A percentile compares a stretch with the other conserved stretches of the same genome.
Evolutionary conservation across 1,140 invertebrate species (phyloP).

Genomic region (Ctenoplectra terminalis): DNA sequence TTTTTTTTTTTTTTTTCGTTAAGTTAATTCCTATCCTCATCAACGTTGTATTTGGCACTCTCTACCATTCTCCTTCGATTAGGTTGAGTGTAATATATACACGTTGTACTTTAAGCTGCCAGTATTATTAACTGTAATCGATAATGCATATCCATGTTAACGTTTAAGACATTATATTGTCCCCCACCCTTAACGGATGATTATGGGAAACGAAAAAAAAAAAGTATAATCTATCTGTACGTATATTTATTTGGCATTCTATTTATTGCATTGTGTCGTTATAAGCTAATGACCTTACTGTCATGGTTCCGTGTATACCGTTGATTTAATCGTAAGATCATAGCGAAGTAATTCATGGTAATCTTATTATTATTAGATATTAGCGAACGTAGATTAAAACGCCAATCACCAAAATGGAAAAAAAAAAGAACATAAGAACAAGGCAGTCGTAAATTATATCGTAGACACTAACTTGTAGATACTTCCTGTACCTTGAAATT

Average conservation of each 20-base stretch:
- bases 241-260: conserved; percentile 72
- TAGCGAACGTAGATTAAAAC: conserved; percentile 52
- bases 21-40: background rate
- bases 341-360: conserved; percentile 66
- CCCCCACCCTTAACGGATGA: conserved; percentile 50
- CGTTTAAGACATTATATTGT: conserved; percentile 71
- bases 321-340: conserved; percentile 71
- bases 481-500: conserved; percentile 80
- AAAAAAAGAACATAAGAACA: conserved; percentile 4
- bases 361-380: conserved; percentile 54
- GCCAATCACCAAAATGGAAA: conserved; percentile 22
- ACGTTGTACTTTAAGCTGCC: conserved; percentile 76
- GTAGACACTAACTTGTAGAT: conserved; percentile 77
- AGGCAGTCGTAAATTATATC: conserved; percentile 59
- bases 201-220: conserved; percentile 52
- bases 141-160: conserved; percentile 79
- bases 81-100: conserved; percentile 57
- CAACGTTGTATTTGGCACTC: conserved; percentile 40
- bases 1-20: too few relatives aligned
- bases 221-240: conserved; percentile 67
- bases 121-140: conserved; percentile 80
- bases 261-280: conserved; percentile 69
- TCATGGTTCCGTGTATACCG: conserved; percentile 59
- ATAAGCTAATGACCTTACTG: conserved; percentile 50
- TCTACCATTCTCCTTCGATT: conserved; percentile 50